Percentiles rank a stretch among this genome's conserved stretches.
Evolutionary conservation across 2,797 vertebrate species (phyloP).

Genomic region (Kryptopterus vitreolus): DNA sequence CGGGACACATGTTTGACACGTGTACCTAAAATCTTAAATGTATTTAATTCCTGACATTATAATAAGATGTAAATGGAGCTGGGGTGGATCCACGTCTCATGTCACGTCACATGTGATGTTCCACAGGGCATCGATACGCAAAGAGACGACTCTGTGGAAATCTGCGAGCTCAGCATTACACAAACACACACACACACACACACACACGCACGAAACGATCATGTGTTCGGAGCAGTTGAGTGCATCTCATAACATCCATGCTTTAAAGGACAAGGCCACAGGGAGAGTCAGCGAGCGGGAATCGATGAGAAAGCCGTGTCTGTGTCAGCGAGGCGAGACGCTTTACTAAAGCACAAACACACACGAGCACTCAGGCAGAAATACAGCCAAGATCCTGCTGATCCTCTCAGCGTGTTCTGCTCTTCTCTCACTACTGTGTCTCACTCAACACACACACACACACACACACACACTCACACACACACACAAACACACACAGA

Average conservation of each 20-base stretch:
- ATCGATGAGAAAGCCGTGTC: conserved; percentile 73
- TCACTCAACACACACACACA: conserved; percentile 33
- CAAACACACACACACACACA: not conserved
- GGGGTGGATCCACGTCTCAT: too few relatives aligned
- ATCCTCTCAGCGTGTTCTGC: conserved; percentile 23
- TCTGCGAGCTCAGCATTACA: conserved; percentile 26
- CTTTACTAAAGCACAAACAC: conserved; percentile 54
- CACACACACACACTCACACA: conserved; percentile 6
- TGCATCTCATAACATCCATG: conserved; percentile 61
- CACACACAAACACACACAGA: conserved; percentile 4
- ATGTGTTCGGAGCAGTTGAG: conserved; percentile 26
- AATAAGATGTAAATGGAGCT: too few relatives aligned
- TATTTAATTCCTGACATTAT: too few relatives aligned
- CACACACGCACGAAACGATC: conserved; percentile 21
- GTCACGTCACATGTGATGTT: conserved; percentile 6
- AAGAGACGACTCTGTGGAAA: conserved; percentile 36
- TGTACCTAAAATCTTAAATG: too few relatives aligned
- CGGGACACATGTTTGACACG: too few relatives aligned
- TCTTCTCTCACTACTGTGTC: conserved; percentile 34
- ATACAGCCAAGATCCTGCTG: conserved; percentile 55
- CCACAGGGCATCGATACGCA: conserved; percentile 32
- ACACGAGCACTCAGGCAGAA: conserved; percentile 59
- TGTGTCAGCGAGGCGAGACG: conserved; percentile 59
- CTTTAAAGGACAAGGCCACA: conserved; percentile 73
- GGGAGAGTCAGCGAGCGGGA: conserved; percentile 73